Conservation (phyloP, 2,797 vertebrate genomes). For the Scarus forsteni region DNA sequence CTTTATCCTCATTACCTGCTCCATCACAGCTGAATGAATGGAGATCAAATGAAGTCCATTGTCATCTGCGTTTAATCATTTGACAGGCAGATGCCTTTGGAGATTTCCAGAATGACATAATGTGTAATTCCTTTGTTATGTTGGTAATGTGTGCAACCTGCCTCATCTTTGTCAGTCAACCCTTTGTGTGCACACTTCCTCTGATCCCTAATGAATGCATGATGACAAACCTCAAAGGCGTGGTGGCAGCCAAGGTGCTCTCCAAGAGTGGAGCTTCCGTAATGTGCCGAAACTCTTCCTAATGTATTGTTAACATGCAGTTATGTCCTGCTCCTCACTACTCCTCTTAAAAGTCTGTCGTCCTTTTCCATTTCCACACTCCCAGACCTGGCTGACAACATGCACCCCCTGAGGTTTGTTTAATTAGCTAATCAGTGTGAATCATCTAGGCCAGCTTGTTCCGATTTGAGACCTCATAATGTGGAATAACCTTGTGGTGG, state of each 20-base stretch:
- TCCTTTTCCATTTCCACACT: constrained; percentile 47
- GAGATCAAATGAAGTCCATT: constrained; percentile 20
- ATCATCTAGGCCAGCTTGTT: constrained; percentile 77
- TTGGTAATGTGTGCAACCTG: constrained; percentile 47
- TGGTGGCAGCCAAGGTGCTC: constrained; percentile 54
- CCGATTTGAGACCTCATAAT: constrained; percentile 49
- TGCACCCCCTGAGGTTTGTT: constrained; percentile 64
- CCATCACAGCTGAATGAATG: constrained; percentile 2
- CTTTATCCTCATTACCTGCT: constrained; percentile 16
- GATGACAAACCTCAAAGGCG: constrained; percentile 56
- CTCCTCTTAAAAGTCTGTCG: constrained; percentile 25
- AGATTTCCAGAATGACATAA: constrained; percentile 67
- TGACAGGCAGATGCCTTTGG: constrained; percentile 61
- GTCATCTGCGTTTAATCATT: constrained; percentile 33
- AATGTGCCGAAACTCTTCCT: constrained; percentile 53
- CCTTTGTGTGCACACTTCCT: constrained; percentile 59
- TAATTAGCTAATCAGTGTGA: constrained; percentile 75
- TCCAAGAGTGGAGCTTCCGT: constrained; percentile 45
- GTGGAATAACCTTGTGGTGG: constrained; percentile 60
- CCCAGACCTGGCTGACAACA: constrained; percentile 45
- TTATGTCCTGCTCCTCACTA: constrained; percentile 34
- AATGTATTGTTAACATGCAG: constrained; percentile 44
- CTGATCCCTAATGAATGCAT: constrained; percentile 32
- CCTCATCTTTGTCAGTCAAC: constrained; percentile 63
- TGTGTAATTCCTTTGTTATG: constrained; percentile 70